Conservation (phyloP, 92 coral and sea anemone genomes). For the Epizoanthus scotinus region DNA sequence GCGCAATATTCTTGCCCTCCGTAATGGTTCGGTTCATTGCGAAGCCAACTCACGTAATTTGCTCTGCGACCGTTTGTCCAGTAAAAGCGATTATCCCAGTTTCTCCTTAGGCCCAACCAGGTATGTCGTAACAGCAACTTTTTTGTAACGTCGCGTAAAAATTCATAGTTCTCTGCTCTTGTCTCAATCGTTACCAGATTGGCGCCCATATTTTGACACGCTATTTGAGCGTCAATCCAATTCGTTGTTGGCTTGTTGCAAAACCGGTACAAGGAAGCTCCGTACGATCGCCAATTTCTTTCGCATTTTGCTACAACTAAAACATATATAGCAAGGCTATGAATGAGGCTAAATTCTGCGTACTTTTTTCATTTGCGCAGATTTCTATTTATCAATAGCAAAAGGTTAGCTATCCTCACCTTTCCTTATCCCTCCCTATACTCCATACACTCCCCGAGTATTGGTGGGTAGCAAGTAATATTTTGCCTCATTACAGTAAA, state of each 20-base stretch:
- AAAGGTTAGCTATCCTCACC: too few species aligned
- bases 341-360: too few species aligned
- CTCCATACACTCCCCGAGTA: too few species aligned
- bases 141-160: background rate
- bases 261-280: background rate
- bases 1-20: background rate
- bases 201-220: background rate
- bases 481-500: too few species aligned
- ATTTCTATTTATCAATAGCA: too few species aligned
- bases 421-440: too few species aligned
- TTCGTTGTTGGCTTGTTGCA: background rate
- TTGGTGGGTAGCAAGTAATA: too few species aligned
- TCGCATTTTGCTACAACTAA: background rate
- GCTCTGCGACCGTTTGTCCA: background rate
- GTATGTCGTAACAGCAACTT: background rate
- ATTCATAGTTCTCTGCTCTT: background rate
- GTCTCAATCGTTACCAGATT: background rate
- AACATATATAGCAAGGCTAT: too few species aligned
- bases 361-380: too few species aligned
- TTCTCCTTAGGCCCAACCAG: background rate
- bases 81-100: conserved; percentile 5
- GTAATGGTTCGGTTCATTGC: background rate
- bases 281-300: background rate
- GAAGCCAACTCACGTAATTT: background rate
- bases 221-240: background rate